Percentiles rank a stretch among this genome's conserved stretches.
These are phyloP conservation scores for Oophaga pumilio DNA, from an alignment of 2,113 vertebrate genomes.

Conservation along the genomic window DNA sequence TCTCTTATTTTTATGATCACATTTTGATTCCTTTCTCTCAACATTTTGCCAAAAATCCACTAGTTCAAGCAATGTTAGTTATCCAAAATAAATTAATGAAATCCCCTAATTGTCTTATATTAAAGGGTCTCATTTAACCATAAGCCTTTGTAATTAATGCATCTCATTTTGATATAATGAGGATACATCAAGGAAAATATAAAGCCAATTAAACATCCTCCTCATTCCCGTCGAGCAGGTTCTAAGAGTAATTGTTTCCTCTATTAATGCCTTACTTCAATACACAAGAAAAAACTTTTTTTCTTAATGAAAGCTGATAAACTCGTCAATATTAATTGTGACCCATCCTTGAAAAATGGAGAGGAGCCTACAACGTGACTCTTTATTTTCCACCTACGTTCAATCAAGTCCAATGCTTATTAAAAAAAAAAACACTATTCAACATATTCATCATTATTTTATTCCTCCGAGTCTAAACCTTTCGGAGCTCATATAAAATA, in stretches of 20 bases:
- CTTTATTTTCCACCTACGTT: slow-evolving; percentile 20
- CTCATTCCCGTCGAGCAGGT: slow-evolving; percentile 10
- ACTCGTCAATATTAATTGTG: slow-evolving; percentile 20
- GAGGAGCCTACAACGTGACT: not conserved
- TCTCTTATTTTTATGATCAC: too few relatives aligned
- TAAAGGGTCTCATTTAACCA: slow-evolving; percentile 21
- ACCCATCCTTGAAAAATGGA: not conserved
- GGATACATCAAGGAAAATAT: slow-evolving; percentile 10
- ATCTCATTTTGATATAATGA: slow-evolving; percentile 50
- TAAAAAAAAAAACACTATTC: slow-evolving; percentile 13
- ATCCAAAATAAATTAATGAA: slow-evolving; percentile 6
- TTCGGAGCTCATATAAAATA: not conserved
- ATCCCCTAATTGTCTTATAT: slow-evolving; percentile 7
- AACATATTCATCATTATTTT: slow-evolving; percentile 22
- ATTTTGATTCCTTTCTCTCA: not conserved
- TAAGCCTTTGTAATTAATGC: slow-evolving; percentile 2
- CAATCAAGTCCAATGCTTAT: not conserved
- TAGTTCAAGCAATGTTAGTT: not conserved
- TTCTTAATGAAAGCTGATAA: not conserved
- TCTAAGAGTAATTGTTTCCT: slow-evolving; percentile 3
- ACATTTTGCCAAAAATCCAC: not conserved
- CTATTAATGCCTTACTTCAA: not conserved
- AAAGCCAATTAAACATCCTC: slow-evolving; percentile 26
- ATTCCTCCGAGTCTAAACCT: not conserved
- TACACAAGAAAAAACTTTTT: not conserved